Conservation (phyloP, 2,888 invertebrate species). For the Ophion costatus region DNA sequence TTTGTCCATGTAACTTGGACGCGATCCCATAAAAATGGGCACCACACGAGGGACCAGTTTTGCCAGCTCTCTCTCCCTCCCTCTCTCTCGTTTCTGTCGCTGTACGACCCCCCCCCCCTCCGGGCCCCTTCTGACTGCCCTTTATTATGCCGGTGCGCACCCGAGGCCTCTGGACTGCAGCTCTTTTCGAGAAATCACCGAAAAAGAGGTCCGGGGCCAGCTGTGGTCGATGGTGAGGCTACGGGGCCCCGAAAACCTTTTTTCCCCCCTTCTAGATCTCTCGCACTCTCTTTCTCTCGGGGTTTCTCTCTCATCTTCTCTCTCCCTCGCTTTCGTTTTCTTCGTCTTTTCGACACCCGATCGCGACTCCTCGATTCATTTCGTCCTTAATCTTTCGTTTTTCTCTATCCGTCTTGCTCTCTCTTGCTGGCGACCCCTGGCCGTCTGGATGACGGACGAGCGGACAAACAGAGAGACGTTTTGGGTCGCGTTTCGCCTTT, state of each 20-base stretch:
- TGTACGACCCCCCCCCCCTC: constrained; percentile 31
- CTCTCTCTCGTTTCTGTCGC: constrained; percentile 24
- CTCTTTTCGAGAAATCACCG: constrained; percentile 74
- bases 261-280: constrained; percentile 43
- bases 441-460: constrained; percentile 41
- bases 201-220: constrained; percentile 66
- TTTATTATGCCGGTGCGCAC: constrained; percentile 72
- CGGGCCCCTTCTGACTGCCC: constrained; percentile 71
- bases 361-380: constrained; percentile 47
- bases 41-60: constrained; percentile 77
- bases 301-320: constrained; percentile 44
- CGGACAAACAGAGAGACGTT: constrained; percentile 37
- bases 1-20: constrained; percentile 55
- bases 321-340: constrained; percentile 45
- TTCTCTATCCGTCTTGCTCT: constrained; percentile 1
- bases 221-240: constrained; percentile 67
- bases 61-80: constrained; percentile 50
- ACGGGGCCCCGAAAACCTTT: constrained; percentile 59
- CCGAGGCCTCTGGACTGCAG: constrained; percentile 39
- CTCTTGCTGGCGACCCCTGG: background rate
- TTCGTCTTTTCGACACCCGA: constrained; percentile 51
- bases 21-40: constrained; percentile 79
- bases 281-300: background rate
- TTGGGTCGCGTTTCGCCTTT: constrained; percentile 4
- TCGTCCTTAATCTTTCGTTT: constrained; percentile 39